Evolutionary conservation across 2,797 vertebrate species (phyloP).

Genomic region (Cossypha heuglini): DNA sequence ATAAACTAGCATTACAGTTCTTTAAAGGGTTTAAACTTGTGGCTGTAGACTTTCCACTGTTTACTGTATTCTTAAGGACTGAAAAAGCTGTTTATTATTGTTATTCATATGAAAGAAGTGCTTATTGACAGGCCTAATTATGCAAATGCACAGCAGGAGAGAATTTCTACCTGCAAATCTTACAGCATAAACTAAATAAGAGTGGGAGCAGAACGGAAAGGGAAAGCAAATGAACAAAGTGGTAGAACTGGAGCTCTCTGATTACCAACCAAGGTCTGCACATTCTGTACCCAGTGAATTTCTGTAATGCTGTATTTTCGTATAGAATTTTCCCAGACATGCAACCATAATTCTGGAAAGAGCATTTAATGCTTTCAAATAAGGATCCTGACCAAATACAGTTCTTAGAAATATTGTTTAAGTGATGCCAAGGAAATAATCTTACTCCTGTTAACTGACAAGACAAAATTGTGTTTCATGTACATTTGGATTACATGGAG

Average conservation of each 20-base stretch:
- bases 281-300: not conserved
- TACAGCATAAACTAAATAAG: not conserved
- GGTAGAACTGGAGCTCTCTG: not conserved
- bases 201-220: not conserved
- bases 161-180: slow-evolving; percentile 17
- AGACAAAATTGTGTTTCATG: not conserved
- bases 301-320: not conserved
- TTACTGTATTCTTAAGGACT: not conserved
- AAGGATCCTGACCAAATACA: not conserved
- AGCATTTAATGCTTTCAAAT: not conserved
- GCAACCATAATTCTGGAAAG: not conserved
- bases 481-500: not conserved
- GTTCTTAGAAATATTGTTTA: not conserved
- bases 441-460: not conserved
- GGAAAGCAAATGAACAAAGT: not conserved
- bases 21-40: not conserved
- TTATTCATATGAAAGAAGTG: not conserved
- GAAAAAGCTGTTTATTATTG: slow-evolving; percentile 25
- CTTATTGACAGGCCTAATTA: not conserved
- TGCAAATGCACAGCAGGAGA: not conserved
- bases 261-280: not conserved
- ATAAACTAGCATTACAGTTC: not conserved
- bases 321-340: not conserved
- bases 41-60: not conserved
- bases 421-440: not conserved